Base-by-base conservation (phyloP, 2,113 vertebrate species). In the Accipiter cooperii region DNA sequence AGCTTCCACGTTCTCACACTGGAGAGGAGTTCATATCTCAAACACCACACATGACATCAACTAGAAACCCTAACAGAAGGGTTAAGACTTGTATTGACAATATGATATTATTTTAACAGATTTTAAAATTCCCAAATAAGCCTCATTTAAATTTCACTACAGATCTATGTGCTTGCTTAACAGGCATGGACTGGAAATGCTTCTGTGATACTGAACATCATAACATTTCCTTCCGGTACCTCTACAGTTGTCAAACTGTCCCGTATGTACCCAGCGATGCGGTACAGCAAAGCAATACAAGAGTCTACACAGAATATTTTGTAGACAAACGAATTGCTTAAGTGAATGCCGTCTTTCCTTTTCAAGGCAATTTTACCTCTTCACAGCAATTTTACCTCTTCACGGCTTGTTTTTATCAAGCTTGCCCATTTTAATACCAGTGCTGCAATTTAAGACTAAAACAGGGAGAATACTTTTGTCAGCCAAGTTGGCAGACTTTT, bases 381-480 rank as follows among this genome's bases (percentile, higher is more conserved):
- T 51, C 0, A 3, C 74, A 40, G 33, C 20, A 89, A 26, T 74
- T 89, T 89, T 83, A 40, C 55, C 58, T 85, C 52, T 36, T 51
- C 0, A 3, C 71, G 64, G 17, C 33, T 93, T 91, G 65, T 84
- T 64, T 92, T 69, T 26, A 63, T 55, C 13, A 46, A 55, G 69
- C 71, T 96, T 92, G 29, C 81, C 92, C n/a, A 87, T 95, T 89
- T 88, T 84, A 46, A 87, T 96, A 70, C 69, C 81, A 91, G 89
- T 89, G 52, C 14, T 73, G 31, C 87, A 95, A 87, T 55, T 81
- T 66, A 95, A 89, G 47, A 87, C 71, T 84, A 74, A 91, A 58
- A 74, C 33, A 42, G 38, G 9, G 13, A 84, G 57, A 91, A 46
- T 38, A 60, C 33, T 81, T 89, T 92, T 47, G 61, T 65, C 77